phyloP scores from a whole-genome alignment of 2,888 invertebrate genomes.

The Melieria picta region DNA sequence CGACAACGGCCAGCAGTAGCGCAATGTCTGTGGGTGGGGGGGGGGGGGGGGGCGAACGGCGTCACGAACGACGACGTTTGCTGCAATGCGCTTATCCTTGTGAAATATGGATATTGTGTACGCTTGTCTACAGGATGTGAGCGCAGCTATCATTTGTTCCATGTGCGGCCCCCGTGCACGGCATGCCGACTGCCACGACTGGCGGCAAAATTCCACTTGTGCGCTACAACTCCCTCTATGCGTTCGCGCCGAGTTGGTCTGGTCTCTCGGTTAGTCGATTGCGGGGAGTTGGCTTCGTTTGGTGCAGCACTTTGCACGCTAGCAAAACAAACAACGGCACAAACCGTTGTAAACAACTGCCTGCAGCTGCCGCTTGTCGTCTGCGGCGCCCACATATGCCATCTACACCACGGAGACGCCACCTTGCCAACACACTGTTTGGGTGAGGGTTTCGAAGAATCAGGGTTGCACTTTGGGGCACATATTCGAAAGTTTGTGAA shows the following conservation, averaged over 20 bases:
- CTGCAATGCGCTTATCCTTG: constrained; percentile 67
- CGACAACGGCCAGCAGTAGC: too few relatives aligned
- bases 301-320: background rate
- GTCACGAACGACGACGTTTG: constrained; percentile 49
- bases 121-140: constrained; percentile 33
- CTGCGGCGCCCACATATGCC: too few relatives aligned
- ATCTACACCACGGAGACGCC: too few relatives aligned
- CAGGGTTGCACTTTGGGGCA: too few relatives aligned
- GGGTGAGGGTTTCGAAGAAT: too few relatives aligned
- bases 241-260: background rate
- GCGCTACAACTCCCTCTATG: background rate
- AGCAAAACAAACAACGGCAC: constrained; percentile 8
- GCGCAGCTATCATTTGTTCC: constrained; percentile 10
- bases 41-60: background rate
- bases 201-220: background rate
- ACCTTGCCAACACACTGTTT: too few relatives aligned
- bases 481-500: too few relatives aligned
- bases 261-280: background rate
- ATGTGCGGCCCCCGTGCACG: background rate
- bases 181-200: background rate
- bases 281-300: background rate
- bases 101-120: constrained; percentile 66
- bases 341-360: constrained; percentile 15
- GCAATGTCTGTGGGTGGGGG: background rate
- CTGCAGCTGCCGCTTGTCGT: background rate